Evolutionary conservation across 2,113 vertebrate genomes (phyloP).

Genomic region (Myrmecophaga tridactyla): DNA sequence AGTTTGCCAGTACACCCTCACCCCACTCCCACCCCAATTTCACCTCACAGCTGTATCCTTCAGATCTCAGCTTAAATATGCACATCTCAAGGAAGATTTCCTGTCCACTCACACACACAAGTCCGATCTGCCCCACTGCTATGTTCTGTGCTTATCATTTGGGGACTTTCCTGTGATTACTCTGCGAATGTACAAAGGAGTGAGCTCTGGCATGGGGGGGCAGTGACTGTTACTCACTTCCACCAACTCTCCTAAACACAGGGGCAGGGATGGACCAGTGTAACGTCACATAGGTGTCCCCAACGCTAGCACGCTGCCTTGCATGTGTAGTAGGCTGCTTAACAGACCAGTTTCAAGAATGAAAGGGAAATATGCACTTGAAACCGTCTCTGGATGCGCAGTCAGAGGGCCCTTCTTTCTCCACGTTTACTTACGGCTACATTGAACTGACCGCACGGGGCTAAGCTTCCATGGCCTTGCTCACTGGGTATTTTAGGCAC

Average conservation of each 20-base stretch:
- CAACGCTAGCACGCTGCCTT: neutral
- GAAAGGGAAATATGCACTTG: neutral
- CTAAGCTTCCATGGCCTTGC: neutral
- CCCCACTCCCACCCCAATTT: neutral
- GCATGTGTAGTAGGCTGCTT: neutral
- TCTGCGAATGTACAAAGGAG: neutral
- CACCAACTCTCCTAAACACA: neutral
- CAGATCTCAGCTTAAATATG: neutral
- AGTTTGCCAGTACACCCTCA: fast-evolving
- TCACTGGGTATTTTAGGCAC: neutral
- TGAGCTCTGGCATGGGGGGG: neutral
- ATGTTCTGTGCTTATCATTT: neutral
- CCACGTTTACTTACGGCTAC: neutral
- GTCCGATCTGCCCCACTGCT: too few species aligned
- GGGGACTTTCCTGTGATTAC: neutral
- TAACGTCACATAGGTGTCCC: neutral
- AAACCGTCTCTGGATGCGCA: fast-evolving
- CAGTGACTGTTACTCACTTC: neutral
- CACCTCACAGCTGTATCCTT: neutral
- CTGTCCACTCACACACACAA: too few species aligned
- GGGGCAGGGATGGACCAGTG: fast-evolving
- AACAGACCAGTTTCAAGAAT: neutral
- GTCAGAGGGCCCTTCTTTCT: too few species aligned
- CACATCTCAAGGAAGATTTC: neutral
- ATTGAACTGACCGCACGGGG: fast-evolving